A percentile compares a stretch with the other conserved stretches of the same genome.
These are phyloP conservation scores for Salminus brasiliensis DNA, from an alignment of 2,113 vertebrate species.

Conservation along the genomic window DNA sequence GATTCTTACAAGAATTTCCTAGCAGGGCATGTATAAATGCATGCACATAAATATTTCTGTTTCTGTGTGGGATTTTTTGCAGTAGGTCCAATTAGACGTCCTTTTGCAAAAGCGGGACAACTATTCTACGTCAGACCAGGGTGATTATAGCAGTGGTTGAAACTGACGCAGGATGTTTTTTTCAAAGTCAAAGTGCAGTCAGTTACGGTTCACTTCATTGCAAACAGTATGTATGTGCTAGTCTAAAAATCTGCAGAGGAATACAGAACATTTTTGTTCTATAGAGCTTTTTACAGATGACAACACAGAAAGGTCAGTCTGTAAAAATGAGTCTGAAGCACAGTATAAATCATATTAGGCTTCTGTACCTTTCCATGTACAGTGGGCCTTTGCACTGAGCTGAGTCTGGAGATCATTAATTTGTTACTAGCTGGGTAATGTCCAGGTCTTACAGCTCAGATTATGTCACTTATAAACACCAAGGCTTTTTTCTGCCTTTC, in stretches of 20 bases:
- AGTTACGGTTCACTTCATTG: too few species aligned
- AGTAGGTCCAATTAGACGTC: neutral
- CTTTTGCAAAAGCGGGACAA: neutral
- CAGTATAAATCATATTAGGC: neutral
- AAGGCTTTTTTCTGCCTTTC: slow-evolving; percentile 3
- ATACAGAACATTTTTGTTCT: neutral
- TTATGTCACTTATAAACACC: neutral
- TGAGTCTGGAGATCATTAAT: slow-evolving; percentile 33
- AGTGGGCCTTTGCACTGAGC: neutral
- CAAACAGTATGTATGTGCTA: neutral
- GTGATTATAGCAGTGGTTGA: too few species aligned
- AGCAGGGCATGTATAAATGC: too few species aligned
- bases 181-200: too few species aligned
- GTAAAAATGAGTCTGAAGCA: neutral
- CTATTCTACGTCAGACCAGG: too few species aligned
- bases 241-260: neutral
- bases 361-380: slow-evolving; percentile 24
- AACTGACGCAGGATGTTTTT: neutral
- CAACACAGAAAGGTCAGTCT: neutral
- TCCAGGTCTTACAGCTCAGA: neutral
- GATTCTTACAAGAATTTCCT: too few species aligned
- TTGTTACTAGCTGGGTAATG: slow-evolving; percentile 23
- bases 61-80: neutral
- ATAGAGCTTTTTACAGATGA: too few species aligned
- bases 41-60: neutral